Conservation (phyloP, 2,113 vertebrate genomes). For the Dipodomys spectabilis region DNA sequence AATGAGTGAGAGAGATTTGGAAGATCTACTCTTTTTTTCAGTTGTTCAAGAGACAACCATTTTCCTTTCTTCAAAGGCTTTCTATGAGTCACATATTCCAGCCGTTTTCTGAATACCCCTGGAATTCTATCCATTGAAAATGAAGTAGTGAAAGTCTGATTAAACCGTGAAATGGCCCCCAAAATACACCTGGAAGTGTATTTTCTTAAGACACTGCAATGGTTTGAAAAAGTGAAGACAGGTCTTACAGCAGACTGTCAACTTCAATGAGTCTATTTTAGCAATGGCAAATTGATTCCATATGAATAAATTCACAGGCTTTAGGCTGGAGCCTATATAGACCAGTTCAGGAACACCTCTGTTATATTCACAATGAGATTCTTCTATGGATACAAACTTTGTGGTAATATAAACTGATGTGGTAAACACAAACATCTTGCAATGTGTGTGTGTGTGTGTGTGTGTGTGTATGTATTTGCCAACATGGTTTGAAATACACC, state of each 20-base stretch:
- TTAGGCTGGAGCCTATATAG: neutral
- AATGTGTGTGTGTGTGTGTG: neutral
- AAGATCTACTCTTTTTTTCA: neutral
- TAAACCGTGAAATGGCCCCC: neutral
- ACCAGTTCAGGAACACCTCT: neutral
- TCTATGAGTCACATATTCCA: neutral
- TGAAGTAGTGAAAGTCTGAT: neutral
- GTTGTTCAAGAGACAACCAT: neutral
- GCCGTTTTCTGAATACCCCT: neutral
- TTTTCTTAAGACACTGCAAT: constrained; percentile 4
- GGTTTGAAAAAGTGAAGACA: neutral
- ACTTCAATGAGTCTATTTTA: neutral
- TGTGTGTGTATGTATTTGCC: neutral
- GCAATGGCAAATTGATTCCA: neutral
- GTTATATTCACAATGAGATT: neutral
- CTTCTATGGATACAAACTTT: neutral
- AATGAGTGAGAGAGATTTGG: neutral
- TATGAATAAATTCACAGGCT: neutral
- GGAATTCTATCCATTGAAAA: neutral
- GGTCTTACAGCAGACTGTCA: neutral
- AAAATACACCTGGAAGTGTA: neutral
- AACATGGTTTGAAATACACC: neutral
- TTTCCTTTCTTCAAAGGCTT: neutral
- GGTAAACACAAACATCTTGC: constrained; percentile 38
- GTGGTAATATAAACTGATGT: no score